A percentile compares a stretch with the other conserved stretches of the same genome.
Evolutionary conservation across 2,888 invertebrate species (phyloP).

Genomic region (Lydus trimaculatus): DNA sequence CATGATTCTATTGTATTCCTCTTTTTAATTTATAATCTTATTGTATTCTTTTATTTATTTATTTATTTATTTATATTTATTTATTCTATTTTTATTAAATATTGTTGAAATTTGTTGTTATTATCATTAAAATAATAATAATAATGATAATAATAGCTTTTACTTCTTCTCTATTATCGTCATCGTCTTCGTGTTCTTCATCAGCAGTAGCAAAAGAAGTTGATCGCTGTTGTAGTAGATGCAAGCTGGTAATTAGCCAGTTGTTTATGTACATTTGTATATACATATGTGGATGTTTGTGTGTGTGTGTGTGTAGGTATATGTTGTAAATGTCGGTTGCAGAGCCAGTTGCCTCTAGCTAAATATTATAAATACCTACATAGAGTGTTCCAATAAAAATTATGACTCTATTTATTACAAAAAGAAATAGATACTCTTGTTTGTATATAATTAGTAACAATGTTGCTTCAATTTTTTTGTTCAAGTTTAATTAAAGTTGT

Average conservation of each 20-base stretch:
- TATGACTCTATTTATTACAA: neutral
- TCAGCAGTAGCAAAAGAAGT: neutral
- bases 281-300: neutral
- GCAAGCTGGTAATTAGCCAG: neutral
- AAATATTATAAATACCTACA: neutral
- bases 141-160: neutral
- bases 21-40: constrained; percentile 1
- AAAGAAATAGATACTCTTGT: neutral
- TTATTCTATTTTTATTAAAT: neutral
- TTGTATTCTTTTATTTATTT: neutral
- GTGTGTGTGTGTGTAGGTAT: too few relatives aligned
- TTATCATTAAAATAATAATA: constrained; percentile 1
- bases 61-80: neutral
- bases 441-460: neutral
- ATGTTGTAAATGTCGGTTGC: neutral
- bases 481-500: too few relatives aligned
- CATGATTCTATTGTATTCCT: constrained; percentile 3
- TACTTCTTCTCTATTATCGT: neutral
- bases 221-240: neutral
- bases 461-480: neutral
- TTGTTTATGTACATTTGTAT: neutral
- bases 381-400: neutral
- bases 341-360: neutral
- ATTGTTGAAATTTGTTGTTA: neutral
- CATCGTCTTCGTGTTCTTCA: neutral